Base-by-base conservation (phyloP, 1,140 invertebrate genomes). In the Zaprionus capensis region DNA sequence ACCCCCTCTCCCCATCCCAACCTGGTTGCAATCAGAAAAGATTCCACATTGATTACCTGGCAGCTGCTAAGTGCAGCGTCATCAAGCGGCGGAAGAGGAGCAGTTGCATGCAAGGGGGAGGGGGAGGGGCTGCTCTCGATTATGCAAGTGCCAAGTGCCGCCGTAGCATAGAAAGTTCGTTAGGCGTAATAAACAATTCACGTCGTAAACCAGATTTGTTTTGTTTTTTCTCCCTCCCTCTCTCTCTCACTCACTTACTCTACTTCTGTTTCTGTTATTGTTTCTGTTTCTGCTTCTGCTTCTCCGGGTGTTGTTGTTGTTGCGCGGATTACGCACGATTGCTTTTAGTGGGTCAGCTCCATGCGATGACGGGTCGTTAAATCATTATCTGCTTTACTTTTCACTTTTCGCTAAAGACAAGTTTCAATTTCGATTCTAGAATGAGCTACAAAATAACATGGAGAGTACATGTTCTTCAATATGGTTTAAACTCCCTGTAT, bases 161-260 rank as follows among this genome's bases (percentile, higher is more conserved):
- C 66, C 63, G 75, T 61, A 68, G 67, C 59, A 79, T 81, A 85
- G 82, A 85, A 85, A 85, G 82, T 85, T 85, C 71, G 61, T 85
- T 85, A 85, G 78, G 78, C 82, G 71, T 85, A 81, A 85, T 85
- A 85, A 81, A 72, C 78, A 76, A 81, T 83, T 79, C 82, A 85
- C 78, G 82, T 81, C 68, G 64, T 70, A 76, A 85, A 81, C 82
- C 79, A 85, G 82, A 85, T 85, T 79, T 71, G 41, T 65, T 71
- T 55, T 77, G 44, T 51, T 71, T 78, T 9, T 2, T 7, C 15
- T 7, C 1, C 0, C 7, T 9, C 6, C 2, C 7, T 17, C n/a
- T 9, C 7, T 17, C 41, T 17, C 41, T 17, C n/a, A n/a, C 15
- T 41, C 15, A 3, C 38, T 41, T 3, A 5, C n/a, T 20, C n/a